Evolutionary conservation across 2,888 invertebrate genomes (phyloP).

Genomic region (Pachycephus smyrnensis): DNA sequence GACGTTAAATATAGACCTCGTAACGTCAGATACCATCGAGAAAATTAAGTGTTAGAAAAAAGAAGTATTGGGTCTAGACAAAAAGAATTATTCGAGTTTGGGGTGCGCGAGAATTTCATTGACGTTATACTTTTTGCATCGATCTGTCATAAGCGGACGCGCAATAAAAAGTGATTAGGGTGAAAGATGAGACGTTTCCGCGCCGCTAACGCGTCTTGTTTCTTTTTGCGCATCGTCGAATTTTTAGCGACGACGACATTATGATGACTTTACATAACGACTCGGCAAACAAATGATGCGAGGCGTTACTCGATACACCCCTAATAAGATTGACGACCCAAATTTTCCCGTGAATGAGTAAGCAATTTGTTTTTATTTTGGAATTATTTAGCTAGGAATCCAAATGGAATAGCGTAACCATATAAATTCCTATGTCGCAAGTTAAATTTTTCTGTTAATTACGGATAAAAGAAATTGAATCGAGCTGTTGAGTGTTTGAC

Average conservation of each 20-base stretch:
- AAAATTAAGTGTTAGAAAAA: neutral
- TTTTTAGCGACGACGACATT: neutral
- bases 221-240: neutral
- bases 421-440: too few relatives aligned
- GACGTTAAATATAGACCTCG: neutral
- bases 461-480: too few relatives aligned
- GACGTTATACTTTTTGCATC: neutral
- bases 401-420: too few relatives aligned
- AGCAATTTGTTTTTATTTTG: neutral
- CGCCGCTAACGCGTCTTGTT: neutral
- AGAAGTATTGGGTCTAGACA: neutral
- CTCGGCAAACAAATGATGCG: neutral
- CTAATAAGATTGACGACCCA: neutral
- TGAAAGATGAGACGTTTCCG: neutral
- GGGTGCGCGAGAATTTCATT: neutral
- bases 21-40: neutral
- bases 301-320: neutral
- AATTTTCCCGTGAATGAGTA: neutral
- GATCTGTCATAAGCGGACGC: neutral
- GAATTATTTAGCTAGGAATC: neutral
- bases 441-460: too few relatives aligned
- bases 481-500: neutral
- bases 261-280: neutral
- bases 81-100: neutral
- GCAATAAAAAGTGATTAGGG: neutral